Evolutionary conservation across 2,797 vertebrate genomes (phyloP).

Genomic region (Pachyuromys duprasi): DNA sequence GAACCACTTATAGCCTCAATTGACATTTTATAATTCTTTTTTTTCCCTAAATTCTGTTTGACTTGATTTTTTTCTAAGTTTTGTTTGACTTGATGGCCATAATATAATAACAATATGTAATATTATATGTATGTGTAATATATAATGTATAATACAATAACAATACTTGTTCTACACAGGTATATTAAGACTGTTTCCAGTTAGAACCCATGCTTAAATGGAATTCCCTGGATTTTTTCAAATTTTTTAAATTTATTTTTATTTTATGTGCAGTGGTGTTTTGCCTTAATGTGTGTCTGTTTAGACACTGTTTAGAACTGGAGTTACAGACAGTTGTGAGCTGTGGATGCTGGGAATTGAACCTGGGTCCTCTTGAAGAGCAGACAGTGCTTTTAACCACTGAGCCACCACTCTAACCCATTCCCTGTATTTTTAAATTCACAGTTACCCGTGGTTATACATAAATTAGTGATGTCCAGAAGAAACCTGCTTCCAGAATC

Average conservation of each 20-base stretch:
- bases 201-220: neutral
- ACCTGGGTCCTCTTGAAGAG: too few relatives aligned
- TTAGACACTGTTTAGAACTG: too few relatives aligned
- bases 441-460: neutral
- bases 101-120: neutral
- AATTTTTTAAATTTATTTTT: too few relatives aligned
- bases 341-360: too few relatives aligned
- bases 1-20: neutral
- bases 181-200: conserved; percentile 24
- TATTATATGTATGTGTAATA: too few relatives aligned
- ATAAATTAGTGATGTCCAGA: neutral
- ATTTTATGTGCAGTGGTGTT: too few relatives aligned
- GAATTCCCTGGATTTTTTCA: conserved; percentile 7
- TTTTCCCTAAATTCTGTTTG: neutral
- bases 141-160: too few relatives aligned
- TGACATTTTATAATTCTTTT: conserved; percentile 9
- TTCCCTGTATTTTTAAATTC: neutral
- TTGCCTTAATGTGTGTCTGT: too few relatives aligned
- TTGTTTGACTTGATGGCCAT: conserved; percentile 10
- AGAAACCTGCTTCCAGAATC: neutral
- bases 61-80: neutral
- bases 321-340: too few relatives aligned
- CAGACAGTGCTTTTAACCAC: too few relatives aligned
- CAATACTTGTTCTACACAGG: neutral
- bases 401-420: neutral